Evolutionary conservation across 2,113 vertebrate species (phyloP).

Genomic region (Semnornis frantzii): DNA sequence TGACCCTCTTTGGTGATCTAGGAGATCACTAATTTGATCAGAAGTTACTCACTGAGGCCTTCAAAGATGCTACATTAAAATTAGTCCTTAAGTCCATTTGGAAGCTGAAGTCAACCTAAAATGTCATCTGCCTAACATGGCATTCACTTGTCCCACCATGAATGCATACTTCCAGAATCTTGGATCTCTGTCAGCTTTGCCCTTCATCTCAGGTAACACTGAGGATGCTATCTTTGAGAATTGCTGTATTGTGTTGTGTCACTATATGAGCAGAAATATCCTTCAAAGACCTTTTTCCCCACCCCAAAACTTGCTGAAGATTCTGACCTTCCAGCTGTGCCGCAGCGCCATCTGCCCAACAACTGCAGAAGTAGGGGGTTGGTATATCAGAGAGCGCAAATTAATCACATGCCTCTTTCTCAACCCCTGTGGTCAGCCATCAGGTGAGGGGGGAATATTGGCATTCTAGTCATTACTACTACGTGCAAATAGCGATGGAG

Average conservation of each 20-base stretch:
- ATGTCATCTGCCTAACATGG: neutral
- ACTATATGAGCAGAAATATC: neutral
- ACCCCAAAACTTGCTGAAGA: rapidly evolving
- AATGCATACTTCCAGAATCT: neutral
- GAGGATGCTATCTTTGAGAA: neutral
- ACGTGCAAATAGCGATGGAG: neutral
- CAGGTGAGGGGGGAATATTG: neutral
- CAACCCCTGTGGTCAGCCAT: slow-evolving; percentile 38
- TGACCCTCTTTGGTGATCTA: neutral
- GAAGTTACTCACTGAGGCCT: neutral
- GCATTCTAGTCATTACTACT: neutral
- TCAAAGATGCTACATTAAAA: neutral
- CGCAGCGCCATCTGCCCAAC: neutral
- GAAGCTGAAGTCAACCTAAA: neutral
- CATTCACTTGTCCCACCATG: neutral
- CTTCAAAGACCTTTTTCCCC: neutral
- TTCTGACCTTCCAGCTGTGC: neutral
- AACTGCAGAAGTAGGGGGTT: neutral
- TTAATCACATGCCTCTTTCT: slow-evolving; percentile 48
- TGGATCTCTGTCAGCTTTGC: neutral
- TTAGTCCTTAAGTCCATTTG: neutral
- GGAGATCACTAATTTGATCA: neutral
- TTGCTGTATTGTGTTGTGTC: no score
- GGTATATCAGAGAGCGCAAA: neutral
- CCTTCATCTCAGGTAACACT: neutral